Evolutionary conservation across 2,888 invertebrate genomes (phyloP).

Genomic region (Schizaphis graminum): DNA sequence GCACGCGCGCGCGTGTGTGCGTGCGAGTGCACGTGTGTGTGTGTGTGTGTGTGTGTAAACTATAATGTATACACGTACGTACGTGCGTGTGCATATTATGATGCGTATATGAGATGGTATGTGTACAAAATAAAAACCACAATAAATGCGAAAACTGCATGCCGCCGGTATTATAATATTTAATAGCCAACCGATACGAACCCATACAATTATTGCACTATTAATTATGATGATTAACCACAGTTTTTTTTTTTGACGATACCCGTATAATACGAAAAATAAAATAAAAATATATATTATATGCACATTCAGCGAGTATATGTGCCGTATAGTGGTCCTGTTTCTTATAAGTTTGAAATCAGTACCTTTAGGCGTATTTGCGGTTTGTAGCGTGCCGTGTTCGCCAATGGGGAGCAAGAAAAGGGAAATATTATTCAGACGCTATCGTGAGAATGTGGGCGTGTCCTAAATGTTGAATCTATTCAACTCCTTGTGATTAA

Average conservation of each 20-base stretch:
- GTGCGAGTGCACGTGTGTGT: not conserved
- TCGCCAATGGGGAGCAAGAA: constrained; percentile 50
- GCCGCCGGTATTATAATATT: constrained; percentile 43
- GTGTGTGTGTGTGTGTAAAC: not conserved
- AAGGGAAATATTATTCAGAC: constrained; percentile 54
- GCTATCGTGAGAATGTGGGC: constrained; percentile 64
- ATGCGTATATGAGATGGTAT: not conserved
- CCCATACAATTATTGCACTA: constrained; percentile 52
- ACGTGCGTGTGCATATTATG: not conserved
- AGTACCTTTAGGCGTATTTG: constrained; percentile 47
- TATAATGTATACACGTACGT: constrained; percentile 18
- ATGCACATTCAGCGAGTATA: not conserved
- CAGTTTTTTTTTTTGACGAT: constrained; percentile 37
- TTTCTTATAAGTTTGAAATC: constrained; percentile 39
- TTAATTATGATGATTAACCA: constrained; percentile 59
- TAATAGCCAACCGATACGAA: constrained; percentile 45
- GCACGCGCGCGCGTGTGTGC: not conserved
- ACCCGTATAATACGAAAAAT: constrained; percentile 17
- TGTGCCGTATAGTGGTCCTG: constrained; percentile 41
- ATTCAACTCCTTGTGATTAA: constrained; percentile 60
- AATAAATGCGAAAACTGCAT: constrained; percentile 39
- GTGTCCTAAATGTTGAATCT: constrained; percentile 57
- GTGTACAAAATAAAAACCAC: constrained; percentile 34
- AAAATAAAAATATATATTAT: constrained; percentile 6
- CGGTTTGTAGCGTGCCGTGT: constrained; percentile 49